Evolutionary conservation across 2,113 vertebrate genomes (phyloP), one percentile per base, ranked within the genome.

Genomic region (Cinclus cinclus): DNA sequence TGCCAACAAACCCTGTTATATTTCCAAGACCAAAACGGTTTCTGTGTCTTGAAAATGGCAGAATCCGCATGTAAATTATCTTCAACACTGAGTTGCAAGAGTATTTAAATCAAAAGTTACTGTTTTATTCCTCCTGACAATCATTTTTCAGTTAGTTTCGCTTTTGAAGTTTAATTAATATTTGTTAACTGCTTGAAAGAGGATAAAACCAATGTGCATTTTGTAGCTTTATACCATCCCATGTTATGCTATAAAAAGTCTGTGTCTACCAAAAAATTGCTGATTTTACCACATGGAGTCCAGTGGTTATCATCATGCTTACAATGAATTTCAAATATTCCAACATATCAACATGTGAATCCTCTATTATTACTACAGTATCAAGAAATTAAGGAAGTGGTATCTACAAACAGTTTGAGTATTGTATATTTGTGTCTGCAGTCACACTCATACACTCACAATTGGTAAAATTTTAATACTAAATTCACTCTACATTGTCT

Each of bases 41-140:
- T 95, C 50, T 62, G 44, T 85, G 86, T 49, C 59, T 90, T 71
- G 82, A 89, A 94, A 97, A 90, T n/a, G 47, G 68, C 76, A 88
- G 53, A 91, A 81, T 92, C 85, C 4, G 18, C 58, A 90, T 52
- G 18, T 42, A 70, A 39, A 69, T 94, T 53, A 74, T 23, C 41
- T 74, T 86, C 42, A 64, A 55, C 10, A 33, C 6, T 27, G 20
- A 62, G 35, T 3, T 67, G n/a, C 1, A 2, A 78, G 77, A 89
- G 53, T 71, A 93, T 91, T 94, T 96, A 90, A 91, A 92, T 91
- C 92, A 89, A 69, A 46, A 74, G 55, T 55, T 92, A 90, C 87
- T 63, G 70, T 10, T 92, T 68, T 93, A 87, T 73, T 85, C 87
- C 47, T 95, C 31, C 46, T 94, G 83, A 89, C 84, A 67, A 80